Conservation (phyloP, 2,888 invertebrate species). For the Encarsia formosa region DNA sequence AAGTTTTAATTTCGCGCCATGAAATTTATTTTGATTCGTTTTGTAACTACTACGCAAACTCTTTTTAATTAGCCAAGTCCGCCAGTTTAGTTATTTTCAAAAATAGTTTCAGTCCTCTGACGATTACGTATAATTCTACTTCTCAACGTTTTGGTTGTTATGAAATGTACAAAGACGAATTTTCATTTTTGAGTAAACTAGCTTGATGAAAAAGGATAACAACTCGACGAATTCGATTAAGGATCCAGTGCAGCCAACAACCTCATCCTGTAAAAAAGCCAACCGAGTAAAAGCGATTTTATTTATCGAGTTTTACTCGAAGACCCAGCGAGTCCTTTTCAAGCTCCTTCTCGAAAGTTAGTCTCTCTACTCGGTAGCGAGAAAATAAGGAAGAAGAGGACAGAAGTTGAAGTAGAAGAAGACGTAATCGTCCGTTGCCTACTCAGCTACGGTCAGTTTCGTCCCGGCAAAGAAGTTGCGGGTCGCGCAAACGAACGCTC, state of each 20-base stretch:
- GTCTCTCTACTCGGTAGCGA: not conserved
- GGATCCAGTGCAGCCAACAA: not conserved
- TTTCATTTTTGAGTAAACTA: no score
- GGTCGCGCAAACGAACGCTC: constrained; percentile 11
- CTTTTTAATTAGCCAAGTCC: no score
- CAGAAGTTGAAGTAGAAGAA: constrained; percentile 6
- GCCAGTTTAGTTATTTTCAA: no score
- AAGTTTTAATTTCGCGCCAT: constrained; percentile 1
- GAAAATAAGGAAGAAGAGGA: constrained; percentile 15
- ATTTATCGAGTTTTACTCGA: constrained; percentile 19
- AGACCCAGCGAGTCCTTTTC: constrained; percentile 10
- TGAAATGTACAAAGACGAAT: no score
- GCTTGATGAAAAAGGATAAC: no score
- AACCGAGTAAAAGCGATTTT: constrained; percentile 10
- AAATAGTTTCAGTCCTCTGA: no score
- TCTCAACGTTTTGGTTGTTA: no score
- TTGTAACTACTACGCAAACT: no score
- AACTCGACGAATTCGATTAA: constrained; percentile 19
- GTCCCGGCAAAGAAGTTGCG: constrained; percentile 33
- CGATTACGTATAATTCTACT: no score
- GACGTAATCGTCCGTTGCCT: constrained; percentile 30
- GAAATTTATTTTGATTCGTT: constrained; percentile 10
- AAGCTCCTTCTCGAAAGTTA: not conserved
- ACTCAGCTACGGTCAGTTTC: constrained; percentile 39
- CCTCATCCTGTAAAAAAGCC: constrained; percentile 1